A percentile compares a stretch with the other conserved stretches of the same genome.
phyloP scores from a whole-genome alignment of 2,888 invertebrate species.

The Flexamia atlantica region DNA sequence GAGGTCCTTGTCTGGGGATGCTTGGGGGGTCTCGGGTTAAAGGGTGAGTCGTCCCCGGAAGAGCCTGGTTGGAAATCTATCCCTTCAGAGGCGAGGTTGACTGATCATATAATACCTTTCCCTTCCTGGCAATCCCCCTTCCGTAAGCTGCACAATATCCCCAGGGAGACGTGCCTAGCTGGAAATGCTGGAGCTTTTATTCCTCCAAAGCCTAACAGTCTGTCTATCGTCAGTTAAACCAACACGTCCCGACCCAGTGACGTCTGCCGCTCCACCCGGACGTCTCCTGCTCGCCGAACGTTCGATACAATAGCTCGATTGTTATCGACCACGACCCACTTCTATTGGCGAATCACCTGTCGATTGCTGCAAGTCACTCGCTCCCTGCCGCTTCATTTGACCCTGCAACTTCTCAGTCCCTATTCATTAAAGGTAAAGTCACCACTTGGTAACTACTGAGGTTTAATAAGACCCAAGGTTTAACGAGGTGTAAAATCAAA shows the following conservation, averaged over 20 bases:
- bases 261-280: neutral
- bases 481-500: slow-evolving; percentile 28
- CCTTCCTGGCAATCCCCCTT: too few species aligned
- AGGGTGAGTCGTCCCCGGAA: too few species aligned
- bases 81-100: too few species aligned
- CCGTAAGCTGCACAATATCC: too few species aligned
- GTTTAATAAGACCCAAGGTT: slow-evolving; percentile 1
- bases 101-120: too few species aligned
- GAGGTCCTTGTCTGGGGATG: too few species aligned
- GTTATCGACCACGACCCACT: slow-evolving; percentile 36
- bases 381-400: neutral
- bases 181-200: too few species aligned
- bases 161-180: too few species aligned
- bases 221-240: neutral
- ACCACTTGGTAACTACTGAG: neutral
- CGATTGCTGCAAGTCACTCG: slow-evolving; percentile 29
- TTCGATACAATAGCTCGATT: slow-evolving; percentile 35
- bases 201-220: too few species aligned
- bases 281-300: neutral
- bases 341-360: slow-evolving; percentile 22
- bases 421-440: neutral
- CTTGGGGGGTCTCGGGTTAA: too few species aligned
- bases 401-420: neutral
- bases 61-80: too few species aligned
- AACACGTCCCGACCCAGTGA: neutral